A percentile compares a stretch with the other conserved stretches of the same genome.
Conservation (phyloP, 2,113 vertebrate species). For the Malurus elegans region DNA sequence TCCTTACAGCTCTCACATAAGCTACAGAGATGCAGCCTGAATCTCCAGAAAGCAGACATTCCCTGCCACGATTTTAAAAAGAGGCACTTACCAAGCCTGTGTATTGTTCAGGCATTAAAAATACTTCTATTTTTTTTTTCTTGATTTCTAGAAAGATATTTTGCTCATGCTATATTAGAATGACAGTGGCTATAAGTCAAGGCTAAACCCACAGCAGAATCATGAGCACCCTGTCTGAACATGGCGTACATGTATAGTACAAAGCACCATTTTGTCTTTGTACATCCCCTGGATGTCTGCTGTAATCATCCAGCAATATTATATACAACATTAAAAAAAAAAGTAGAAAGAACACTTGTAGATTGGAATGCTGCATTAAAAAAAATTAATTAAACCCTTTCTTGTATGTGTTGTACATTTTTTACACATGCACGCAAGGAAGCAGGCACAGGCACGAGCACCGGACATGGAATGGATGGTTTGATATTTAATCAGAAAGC, state of each 20-base stretch:
- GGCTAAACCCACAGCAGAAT: constrained; percentile 39
- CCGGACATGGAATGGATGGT: not conserved
- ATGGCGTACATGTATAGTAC: not conserved
- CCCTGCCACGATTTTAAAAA: constrained; percentile 32
- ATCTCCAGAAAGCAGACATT: constrained; percentile 27
- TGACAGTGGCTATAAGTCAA: constrained; percentile 49
- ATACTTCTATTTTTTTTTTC: not conserved
- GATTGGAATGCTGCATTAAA: not conserved
- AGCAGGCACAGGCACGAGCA: not conserved
- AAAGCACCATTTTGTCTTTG: constrained; percentile 30
- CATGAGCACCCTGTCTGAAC: constrained; percentile 34
- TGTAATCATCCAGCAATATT: constrained; percentile 4
- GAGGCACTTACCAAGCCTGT: constrained; percentile 33
- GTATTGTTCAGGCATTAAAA: constrained; percentile 31
- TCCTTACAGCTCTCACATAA: not conserved
- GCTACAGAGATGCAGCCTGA: not conserved
- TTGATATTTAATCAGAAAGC: constrained; percentile 62
- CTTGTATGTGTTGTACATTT: not conserved
- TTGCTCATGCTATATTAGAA: constrained; percentile 60
- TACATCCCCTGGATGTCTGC: not conserved
- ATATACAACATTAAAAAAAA: not conserved
- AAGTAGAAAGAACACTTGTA: constrained; percentile 49
- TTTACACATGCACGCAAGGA: not conserved
- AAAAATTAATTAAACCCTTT: not conserved
- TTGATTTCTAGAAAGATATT: constrained; percentile 47